Evolutionary conservation across 2,888 invertebrate genomes (phyloP), one percentile per base, ranked within the genome.

Genomic region (Amblyteles armatorius): DNA sequence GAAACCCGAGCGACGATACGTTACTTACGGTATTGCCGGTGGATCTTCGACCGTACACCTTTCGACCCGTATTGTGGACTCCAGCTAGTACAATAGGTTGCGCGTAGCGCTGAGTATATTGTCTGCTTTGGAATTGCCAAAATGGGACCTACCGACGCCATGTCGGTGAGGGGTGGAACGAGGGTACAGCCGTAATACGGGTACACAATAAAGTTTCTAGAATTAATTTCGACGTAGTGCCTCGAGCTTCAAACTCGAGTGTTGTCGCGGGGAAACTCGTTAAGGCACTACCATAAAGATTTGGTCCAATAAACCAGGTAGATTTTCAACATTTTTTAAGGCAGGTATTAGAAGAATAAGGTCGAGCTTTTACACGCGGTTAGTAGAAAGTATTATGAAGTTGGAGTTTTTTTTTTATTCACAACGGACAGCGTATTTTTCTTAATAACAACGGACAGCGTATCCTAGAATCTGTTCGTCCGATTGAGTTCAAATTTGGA

Each of bases 1-100:
- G 82, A 83, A 87, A 87, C 73, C 74, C 48, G 44, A 67, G 29
- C 19, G 63, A 86, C 65, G 67, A 85, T 83, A 79, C 78, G 55
- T 67, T 63, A 52, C 81, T 57, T 57, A 57, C 57, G 82, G 55
- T 82, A 69, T 52, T 57, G 73, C 36, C 73, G 33, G 69, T 57
- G 60, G 36, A 40, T 78, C 71, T 72, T 65, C 57, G 73, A 73
- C 50, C 69, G 73, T 44, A 16, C 40, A 26, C 72, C 16, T 55
- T 74, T 63, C 60, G 77, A 67, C 55, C 19, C 60, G 68, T 68
- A 33, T 55, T 55, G 9, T 52, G 50, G 26, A 52, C 29, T 52
- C 16, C 52, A 36, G 52, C 50, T 52, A 50, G 16, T 3, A 50
- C 29, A 69, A 69, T 69, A 44, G 11, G 22, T 26, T 13, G 26